Conservation (phyloP, 2,888 invertebrate genomes). For the Phaonia tiefii region DNA sequence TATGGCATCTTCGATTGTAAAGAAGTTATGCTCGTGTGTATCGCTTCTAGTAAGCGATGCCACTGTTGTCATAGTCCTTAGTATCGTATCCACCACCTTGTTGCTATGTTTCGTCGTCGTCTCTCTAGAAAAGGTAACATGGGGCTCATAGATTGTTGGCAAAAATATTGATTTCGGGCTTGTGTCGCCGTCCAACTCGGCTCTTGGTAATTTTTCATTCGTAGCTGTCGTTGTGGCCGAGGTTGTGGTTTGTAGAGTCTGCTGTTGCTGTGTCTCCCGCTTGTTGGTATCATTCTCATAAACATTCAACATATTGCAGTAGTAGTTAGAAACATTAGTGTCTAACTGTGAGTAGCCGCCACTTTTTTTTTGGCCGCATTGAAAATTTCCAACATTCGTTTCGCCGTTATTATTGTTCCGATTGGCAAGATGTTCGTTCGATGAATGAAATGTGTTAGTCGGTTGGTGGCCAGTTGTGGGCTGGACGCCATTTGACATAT, state of each 20-base stretch:
- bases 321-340: conserved; percentile 38
- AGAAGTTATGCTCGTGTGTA: conserved; percentile 55
- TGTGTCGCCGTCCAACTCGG: conserved; percentile 22
- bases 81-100: conserved; percentile 31
- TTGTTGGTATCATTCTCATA: conserved; percentile 47
- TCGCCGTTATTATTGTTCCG: not conserved
- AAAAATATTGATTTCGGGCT: conserved; percentile 52
- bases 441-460: not conserved
- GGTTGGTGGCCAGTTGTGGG: not conserved
- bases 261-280: conserved; percentile 16
- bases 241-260: conserved; percentile 13
- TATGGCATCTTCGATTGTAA: conserved; percentile 63
- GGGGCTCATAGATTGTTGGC: conserved; percentile 45
- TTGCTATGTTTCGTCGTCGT: not conserved
- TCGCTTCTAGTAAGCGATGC: not conserved
- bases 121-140: conserved; percentile 15
- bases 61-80: not conserved
- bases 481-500: not conserved
- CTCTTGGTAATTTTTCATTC: conserved; percentile 29
- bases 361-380: conserved; percentile 39
- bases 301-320: conserved; percentile 53
- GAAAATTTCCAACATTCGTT: not conserved
- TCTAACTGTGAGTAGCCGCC: conserved; percentile 34
- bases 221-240: not conserved
- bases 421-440: not conserved